phyloP scores from a whole-genome alignment of 2,797 vertebrate genomes.

The Botia almorhae region DNA sequence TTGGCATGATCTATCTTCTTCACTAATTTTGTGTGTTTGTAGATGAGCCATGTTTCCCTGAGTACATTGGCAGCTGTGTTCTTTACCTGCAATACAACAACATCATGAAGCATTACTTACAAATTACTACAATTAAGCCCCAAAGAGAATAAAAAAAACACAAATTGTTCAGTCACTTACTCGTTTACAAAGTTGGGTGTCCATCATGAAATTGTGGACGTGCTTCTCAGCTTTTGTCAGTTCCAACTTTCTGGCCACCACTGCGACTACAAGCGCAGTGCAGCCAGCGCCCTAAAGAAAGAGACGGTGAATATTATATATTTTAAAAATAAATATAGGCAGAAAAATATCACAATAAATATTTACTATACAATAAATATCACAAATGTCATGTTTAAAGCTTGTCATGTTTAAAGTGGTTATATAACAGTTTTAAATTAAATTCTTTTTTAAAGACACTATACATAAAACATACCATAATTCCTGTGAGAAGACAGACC shows the following conservation, averaged over 20 bases:
- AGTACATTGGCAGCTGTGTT: slow-evolving; percentile 97
- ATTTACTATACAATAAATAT: too few species aligned
- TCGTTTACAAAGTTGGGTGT: slow-evolving; percentile 92
- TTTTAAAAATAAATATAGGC: slow-evolving; percentile 15
- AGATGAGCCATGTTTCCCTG: slow-evolving; percentile 97
- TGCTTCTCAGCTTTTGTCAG: slow-evolving; percentile 93
- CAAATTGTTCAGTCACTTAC: slow-evolving; percentile 70
- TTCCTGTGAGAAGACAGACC: slow-evolving; percentile 94
- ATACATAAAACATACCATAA: slow-evolving; percentile 84
- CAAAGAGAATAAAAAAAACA: background rate
- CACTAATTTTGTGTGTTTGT: slow-evolving; percentile 96
- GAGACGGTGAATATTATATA: slow-evolving; percentile 1
- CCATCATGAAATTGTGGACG: slow-evolving; percentile 95
- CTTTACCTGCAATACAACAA: slow-evolving; percentile 79
- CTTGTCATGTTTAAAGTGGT: too few species aligned
- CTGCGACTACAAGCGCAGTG: slow-evolving; percentile 86
- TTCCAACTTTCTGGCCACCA: slow-evolving; percentile 90
- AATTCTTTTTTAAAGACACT: background rate
- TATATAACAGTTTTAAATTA: background rate
- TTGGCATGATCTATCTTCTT: slow-evolving; percentile 93
- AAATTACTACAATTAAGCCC: background rate
- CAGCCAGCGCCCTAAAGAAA: slow-evolving; percentile 83
- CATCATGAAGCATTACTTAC: slow-evolving; percentile 11
- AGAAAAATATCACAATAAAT: background rate
- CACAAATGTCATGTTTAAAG: too few species aligned